Evolutionary conservation across 1,140 invertebrate species (phyloP), one percentile per base, ranked within the genome.

Genomic region (Leptopilina boulardi): DNA sequence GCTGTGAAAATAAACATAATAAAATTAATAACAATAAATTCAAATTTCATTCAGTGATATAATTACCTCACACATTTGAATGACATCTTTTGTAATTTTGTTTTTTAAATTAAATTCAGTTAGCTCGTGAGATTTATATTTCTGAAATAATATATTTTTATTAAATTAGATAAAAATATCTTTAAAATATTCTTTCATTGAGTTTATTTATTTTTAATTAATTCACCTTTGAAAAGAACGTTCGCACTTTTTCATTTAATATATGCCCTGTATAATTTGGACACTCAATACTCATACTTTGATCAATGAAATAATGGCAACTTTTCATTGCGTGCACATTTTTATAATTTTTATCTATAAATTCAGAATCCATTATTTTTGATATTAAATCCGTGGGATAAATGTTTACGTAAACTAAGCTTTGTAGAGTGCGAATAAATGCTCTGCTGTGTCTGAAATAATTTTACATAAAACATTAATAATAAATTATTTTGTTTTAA

Each of bases 171-270:
- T 8, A 18, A 21, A 23, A 51, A 51, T 51, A 15, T 23, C 5
- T 21, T 21, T 18, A 13, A 47, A 56, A 11, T 59, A 21, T 23
- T 21, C 21, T 59, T 59, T 23, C 15, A 9, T 21, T 13, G 23
- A 59, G 23, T 10, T 23, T 21, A 56, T 21, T 21, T 26, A 23
- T 66, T 6, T 66, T 15, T 30, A 30, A 30, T 66, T 13, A 30
- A 15, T 66, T 66, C n/a, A 66, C 59, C 59, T 30, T 66, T 66
- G 59, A 13, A n/a, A 66, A 30, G n/a, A n/a, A n/a, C 13, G 26
- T 30, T 66, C 26, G 13, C 13, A 66, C 5, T 26, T n/a, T 15
- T 6, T 66, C 26, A 1, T 0, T 13, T 34, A 66, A 66, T 66
- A 26, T 13, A n/a, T 23, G 13, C 6, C 59, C 59, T 66, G 59